Percentiles rank a stretch among this genome's conserved stretches.
These are phyloP conservation scores for Pyrrhopygopsis socrates DNA, from an alignment of 2,888 invertebrate species.

Conservation along the genomic window DNA sequence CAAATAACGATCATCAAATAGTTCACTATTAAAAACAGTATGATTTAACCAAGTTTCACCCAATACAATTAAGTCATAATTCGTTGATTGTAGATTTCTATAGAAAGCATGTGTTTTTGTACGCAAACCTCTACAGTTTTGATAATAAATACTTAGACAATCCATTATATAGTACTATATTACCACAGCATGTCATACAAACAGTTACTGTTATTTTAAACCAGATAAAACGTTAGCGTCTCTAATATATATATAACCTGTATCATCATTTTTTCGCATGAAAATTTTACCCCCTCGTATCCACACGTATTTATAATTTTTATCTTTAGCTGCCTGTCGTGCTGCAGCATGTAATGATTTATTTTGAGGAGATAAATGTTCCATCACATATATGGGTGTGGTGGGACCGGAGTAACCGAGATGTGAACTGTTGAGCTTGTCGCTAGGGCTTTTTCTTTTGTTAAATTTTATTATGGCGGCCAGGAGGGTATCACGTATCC, in stretches of 20 bases:
- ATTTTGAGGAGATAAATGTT: background rate
- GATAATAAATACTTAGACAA: constrained; percentile 25
- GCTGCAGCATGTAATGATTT: background rate
- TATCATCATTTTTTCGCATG: constrained; percentile 9
- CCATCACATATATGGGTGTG: background rate
- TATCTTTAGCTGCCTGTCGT: background rate
- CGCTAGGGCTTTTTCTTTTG: background rate
- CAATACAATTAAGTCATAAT: constrained; percentile 36
- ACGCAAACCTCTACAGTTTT: constrained; percentile 36
- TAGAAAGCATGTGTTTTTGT: constrained; percentile 22
- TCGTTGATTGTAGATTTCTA: constrained; percentile 4
- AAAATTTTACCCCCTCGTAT: constrained; percentile 5
- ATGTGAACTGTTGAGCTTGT: constrained; percentile 4
- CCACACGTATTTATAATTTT: constrained; percentile 1
- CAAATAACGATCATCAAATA: constrained; percentile 40
- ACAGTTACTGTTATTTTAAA: constrained; percentile 1
- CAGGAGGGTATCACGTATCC: background rate
- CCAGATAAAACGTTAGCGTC: background rate
- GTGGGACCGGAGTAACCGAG: background rate
- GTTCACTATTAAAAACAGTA: constrained; percentile 9
- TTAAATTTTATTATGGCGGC: background rate
- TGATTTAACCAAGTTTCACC: constrained; percentile 33
- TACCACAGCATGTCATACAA: too few relatives aligned
- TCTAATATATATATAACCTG: background rate
- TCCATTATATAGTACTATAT: too few relatives aligned